Evolutionary conservation across 2,113 vertebrate genomes (phyloP).

Genomic region (Limnothrissa miodon): DNA sequence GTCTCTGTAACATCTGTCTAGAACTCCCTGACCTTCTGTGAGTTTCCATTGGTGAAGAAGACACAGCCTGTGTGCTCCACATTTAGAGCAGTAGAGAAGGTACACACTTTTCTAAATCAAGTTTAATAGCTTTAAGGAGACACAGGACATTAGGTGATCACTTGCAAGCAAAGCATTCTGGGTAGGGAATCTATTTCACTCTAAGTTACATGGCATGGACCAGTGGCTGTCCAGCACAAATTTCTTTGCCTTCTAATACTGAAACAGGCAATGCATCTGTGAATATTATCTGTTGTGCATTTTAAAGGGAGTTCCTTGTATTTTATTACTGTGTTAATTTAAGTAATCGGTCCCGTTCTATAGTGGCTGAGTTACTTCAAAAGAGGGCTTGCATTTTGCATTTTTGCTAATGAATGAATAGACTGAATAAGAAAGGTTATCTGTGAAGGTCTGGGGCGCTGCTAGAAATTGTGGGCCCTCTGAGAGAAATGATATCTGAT

Average conservation of each 20-base stretch:
- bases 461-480: too few species aligned
- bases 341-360: background rate
- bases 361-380: too few species aligned
- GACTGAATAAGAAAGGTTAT: too few species aligned
- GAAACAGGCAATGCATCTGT: background rate
- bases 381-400: too few species aligned
- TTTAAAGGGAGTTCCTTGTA: background rate
- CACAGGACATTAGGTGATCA: background rate
- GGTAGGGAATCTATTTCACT: background rate
- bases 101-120: conserved; percentile 30
- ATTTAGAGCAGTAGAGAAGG: conserved; percentile 19
- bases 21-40: background rate
- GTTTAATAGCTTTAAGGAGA: background rate
- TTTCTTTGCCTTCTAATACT: background rate
- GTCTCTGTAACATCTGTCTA: background rate
- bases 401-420: too few species aligned
- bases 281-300: background rate
- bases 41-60: background rate
- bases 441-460: too few species aligned
- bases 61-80: background rate
- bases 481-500: too few species aligned
- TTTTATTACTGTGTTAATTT: background rate
- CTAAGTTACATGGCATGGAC: background rate
- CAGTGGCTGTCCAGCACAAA: background rate
- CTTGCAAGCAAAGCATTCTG: background rate